These are phyloP conservation scores for Sinella curviseta DNA, from an alignment of 1,140 invertebrate genomes.

Conservation along the genomic window DNA sequence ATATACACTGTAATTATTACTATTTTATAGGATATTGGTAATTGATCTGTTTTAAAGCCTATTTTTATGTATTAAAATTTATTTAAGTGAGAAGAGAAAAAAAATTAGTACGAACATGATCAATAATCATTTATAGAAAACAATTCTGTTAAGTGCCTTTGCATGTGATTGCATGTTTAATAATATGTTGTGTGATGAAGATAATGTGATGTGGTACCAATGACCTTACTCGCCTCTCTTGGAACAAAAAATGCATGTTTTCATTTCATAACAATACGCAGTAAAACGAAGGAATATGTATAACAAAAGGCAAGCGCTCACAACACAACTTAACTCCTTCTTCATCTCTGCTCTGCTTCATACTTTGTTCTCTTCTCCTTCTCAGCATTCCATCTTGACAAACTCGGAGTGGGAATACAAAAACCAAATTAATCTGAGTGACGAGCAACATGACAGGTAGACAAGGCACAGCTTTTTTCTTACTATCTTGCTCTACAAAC, in stretches of 20 bases:
- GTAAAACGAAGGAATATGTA: no score
- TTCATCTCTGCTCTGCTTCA: background rate
- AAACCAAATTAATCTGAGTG: conserved; percentile 46
- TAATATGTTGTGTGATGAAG: background rate
- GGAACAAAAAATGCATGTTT: background rate
- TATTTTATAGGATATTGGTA: background rate
- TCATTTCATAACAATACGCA: no score
- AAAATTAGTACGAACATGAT: background rate
- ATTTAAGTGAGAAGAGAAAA: background rate
- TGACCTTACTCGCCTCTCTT: background rate
- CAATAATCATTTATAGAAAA: background rate
- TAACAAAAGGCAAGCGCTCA: background rate
- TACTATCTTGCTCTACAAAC: conserved; percentile 6
- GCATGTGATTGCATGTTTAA: background rate
- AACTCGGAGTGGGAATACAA: conserved; percentile 36
- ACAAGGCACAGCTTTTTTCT: conserved; percentile 29
- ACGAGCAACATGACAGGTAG: conserved; percentile 42
- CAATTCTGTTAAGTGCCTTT: background rate
- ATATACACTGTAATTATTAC: background rate
- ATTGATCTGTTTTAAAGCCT: background rate
- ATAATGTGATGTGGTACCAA: background rate
- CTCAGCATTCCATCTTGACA: conserved; percentile 12
- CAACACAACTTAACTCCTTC: background rate
- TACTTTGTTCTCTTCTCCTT: background rate
- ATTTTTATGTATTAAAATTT: background rate